Evolutionary conservation across 2,888 invertebrate species (phyloP).

Genomic region (Zeuzera pyrina): DNA sequence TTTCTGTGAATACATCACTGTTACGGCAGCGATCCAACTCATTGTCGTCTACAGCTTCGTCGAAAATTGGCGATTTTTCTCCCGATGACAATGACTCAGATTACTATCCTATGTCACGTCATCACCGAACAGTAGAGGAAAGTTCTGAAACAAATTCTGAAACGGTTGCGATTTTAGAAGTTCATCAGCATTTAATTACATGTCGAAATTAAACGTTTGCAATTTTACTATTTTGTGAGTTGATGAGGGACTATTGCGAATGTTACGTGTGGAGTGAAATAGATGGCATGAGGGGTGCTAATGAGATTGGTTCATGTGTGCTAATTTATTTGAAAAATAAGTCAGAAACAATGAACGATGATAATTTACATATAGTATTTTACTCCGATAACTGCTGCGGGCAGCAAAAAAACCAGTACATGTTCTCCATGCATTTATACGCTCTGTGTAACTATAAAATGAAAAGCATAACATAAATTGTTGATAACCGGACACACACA

Average conservation of each 20-base stretch:
- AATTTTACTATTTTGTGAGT: constrained; percentile 1
- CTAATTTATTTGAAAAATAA: not conserved
- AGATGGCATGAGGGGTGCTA: not conserved
- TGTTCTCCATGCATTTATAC: not conserved
- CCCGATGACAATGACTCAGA: too few species aligned
- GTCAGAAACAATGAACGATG: not conserved
- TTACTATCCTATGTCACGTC: too few species aligned
- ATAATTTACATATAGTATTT: not conserved
- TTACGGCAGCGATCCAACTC: too few species aligned
- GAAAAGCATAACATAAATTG: not conserved
- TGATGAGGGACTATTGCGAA: not conserved
- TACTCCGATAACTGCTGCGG: not conserved
- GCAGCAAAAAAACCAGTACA: not conserved
- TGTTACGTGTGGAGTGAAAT: not conserved
- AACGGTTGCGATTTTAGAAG: too few species aligned
- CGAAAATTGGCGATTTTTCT: too few species aligned
- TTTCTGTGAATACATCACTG: too few species aligned
- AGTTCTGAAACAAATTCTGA: too few species aligned
- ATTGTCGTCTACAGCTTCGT: too few species aligned
- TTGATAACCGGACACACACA: not conserved
- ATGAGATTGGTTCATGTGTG: not conserved
- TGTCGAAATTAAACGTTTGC: constrained; percentile 1
- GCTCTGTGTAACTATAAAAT: not conserved
- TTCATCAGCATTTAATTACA: constrained; percentile 5
- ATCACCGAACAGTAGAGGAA: too few species aligned